Base-by-base conservation (phyloP, 2,797 vertebrate species). In the Muscicapa striata region DNA sequence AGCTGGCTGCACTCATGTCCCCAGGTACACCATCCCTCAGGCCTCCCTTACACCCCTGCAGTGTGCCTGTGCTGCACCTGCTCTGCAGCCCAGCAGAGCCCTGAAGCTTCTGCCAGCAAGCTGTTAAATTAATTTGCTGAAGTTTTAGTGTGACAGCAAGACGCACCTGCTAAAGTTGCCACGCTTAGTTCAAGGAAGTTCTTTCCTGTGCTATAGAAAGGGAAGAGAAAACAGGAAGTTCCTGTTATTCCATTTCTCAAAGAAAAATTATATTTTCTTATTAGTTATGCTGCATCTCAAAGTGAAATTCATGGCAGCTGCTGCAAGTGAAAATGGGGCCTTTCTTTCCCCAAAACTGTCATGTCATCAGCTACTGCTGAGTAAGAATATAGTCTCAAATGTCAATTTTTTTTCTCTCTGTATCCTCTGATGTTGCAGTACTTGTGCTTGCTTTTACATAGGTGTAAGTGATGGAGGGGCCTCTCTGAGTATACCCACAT, bases 151-250 rank as follows among this genome's bases (percentile, higher is more conserved):
- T 62, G 55, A 69, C 30, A 62, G 64, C 17, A 90, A 94, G 19
- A 94, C 96, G 30, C 89, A 98, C 98, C 98, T 94, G 97, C 93
- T 75, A 97, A 80, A 61, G 93, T 75, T 81, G 66, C 90, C 94
- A 86, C 3, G 54, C 77, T 97, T 6, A 19, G 18, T 73, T 95
- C 92, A 68, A 68, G 85, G 23, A 87, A 54, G 54, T 49, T 61
- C 12, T 62, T 82, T 78, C 93, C 81, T 34, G 73, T 74, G 87
- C 98, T 98, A 48, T 21, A 97, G 92, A 91, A 27, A 90, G 38
- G 93, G 78, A 88, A 90, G 52, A 95, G 83, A 62, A 75, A 94
- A 83, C 40, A 79, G 54, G 63, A 45, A 81, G 69, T 46, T 48
- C 61, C 41, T 77, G 69, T 86, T 84, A 76, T 17, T 55, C 32